Conservation (phyloP, 2,113 vertebrate genomes). For the Aspiorhynchus laticeps region DNA sequence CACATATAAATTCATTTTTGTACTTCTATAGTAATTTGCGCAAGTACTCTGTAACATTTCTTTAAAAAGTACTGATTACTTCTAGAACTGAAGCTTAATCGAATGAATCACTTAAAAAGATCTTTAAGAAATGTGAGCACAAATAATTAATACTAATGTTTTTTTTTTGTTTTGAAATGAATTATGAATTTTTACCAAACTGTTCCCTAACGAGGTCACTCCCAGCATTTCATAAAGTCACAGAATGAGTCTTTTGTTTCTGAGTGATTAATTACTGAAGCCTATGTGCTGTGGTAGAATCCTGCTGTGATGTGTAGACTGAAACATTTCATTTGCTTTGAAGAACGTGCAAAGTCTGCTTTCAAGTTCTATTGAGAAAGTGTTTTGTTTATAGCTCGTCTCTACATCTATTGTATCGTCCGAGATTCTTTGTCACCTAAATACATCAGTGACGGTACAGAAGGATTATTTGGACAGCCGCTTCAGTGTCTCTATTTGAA, state of each 20-base stretch:
- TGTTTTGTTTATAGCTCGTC: neutral
- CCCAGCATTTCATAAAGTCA: neutral
- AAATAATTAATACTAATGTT: neutral
- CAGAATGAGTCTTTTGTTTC: constrained; percentile 27
- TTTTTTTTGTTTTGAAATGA: neutral
- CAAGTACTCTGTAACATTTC: neutral
- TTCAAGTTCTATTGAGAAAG: neutral
- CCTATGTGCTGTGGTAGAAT: neutral
- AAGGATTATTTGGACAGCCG: neutral
- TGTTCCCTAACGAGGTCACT: neutral
- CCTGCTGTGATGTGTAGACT: neutral
- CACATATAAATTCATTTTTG: neutral
- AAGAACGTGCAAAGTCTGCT: neutral
- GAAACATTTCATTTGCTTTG: neutral
- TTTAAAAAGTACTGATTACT: neutral
- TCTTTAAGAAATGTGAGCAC: neutral
- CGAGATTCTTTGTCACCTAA: neutral
- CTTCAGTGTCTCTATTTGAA: neutral
- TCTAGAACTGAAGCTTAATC: neutral
- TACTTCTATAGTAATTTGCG: neutral
- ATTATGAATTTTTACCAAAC: neutral
- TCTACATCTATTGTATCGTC: neutral
- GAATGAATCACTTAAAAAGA: neutral
- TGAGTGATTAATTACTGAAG: neutral
- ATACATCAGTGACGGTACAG: neutral